Evolutionary conservation across 2,113 vertebrate species (phyloP).

Genomic region (Xiphophorus maculatus): DNA sequence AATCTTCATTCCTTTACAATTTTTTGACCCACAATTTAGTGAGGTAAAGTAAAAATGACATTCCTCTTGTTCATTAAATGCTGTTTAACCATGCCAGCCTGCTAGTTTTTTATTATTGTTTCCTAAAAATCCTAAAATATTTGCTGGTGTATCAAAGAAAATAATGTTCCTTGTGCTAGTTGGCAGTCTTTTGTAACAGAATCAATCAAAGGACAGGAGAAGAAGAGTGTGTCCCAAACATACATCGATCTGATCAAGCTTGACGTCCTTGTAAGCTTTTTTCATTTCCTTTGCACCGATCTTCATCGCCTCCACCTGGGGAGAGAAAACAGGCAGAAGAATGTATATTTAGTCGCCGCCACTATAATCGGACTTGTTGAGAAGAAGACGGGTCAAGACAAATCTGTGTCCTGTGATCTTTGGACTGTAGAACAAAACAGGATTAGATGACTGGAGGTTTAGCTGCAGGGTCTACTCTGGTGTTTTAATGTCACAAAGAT

Average conservation of each 20-base stretch:
- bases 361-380: not conserved
- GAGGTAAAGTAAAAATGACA: not conserved
- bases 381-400: not conserved
- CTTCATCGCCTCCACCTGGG: conserved; percentile 98
- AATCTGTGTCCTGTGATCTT: not conserved
- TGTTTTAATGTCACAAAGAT: not conserved
- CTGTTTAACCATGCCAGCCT: not conserved
- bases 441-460: not conserved
- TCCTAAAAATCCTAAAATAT: not conserved
- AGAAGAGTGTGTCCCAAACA: conserved; percentile 7
- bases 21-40: too few relatives aligned
- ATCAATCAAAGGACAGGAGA: not conserved
- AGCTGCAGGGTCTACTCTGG: not conserved
- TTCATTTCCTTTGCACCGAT: conserved; percentile 98
- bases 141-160: not conserved
- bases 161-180: not conserved
- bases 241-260: conserved; percentile 98
- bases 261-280: conserved; percentile 95
- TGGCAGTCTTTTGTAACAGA: not conserved
- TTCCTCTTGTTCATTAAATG: not conserved
- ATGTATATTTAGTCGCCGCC: not conserved
- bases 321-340: conserved; percentile 22
- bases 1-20: too few relatives aligned
- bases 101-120: not conserved
- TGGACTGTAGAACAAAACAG: not conserved